phyloP scores from a whole-genome alignment of 2,797 vertebrate species.

The Tachyglossus aculeatus region DNA sequence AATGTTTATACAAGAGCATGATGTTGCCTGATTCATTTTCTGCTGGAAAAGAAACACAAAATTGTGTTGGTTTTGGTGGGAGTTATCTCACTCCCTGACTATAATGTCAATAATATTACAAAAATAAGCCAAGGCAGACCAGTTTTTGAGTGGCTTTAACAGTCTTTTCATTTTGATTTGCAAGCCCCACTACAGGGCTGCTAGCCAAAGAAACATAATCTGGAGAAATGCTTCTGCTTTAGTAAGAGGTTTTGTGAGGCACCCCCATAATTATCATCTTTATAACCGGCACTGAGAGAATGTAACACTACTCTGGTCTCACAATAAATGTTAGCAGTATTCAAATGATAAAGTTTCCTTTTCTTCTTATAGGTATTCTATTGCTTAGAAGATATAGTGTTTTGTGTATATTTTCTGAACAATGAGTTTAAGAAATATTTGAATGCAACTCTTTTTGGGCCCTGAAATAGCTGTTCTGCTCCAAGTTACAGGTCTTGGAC shows the following conservation, averaged over 20 bases:
- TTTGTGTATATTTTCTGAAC: slow-evolving; percentile 33
- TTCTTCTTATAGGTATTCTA: slow-evolving; percentile 32
- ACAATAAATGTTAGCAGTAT: slow-evolving; percentile 50
- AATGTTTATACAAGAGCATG: neutral
- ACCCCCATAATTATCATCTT: slow-evolving; percentile 61
- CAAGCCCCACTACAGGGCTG: slow-evolving; percentile 19
- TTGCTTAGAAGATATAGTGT: slow-evolving; percentile 34
- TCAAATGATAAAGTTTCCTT: slow-evolving; percentile 61
- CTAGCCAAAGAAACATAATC: slow-evolving; percentile 61
- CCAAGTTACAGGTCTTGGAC: slow-evolving; percentile 39
- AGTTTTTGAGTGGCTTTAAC: slow-evolving; percentile 52
- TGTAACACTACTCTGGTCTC: slow-evolving; percentile 57
- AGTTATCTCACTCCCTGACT: slow-evolving; percentile 26
- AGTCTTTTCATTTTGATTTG: slow-evolving; percentile 43
- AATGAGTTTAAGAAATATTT: slow-evolving; percentile 23
- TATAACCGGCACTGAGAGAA: slow-evolving; percentile 40
- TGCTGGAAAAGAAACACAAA: slow-evolving; percentile 11
- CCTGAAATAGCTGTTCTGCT: slow-evolving; percentile 29
- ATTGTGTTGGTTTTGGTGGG: slow-evolving; percentile 26
- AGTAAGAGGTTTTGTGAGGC: slow-evolving; percentile 28
- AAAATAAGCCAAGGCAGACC: slow-evolving; percentile 43
- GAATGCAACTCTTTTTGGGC: slow-evolving; percentile 41
- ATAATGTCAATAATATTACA: slow-evolving; percentile 37
- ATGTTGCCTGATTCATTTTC: neutral
- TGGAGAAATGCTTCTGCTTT: slow-evolving; percentile 49